Conservation (phyloP, 2,113 vertebrate species). For the Pelodiscus sinensis region DNA sequence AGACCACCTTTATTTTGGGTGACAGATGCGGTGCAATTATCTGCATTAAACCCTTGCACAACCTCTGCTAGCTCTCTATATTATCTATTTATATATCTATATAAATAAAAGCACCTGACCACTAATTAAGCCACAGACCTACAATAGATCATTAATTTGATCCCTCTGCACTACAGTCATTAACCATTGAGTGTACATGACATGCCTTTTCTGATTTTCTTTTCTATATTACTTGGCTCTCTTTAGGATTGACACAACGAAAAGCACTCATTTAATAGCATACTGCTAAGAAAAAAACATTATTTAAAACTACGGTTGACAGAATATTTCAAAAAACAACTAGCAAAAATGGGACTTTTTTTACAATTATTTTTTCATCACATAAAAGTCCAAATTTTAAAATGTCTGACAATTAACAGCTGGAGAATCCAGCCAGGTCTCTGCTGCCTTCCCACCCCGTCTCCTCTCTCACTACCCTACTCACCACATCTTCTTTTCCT, state of each 20-base stretch:
- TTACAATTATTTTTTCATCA: neutral
- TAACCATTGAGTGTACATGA: neutral
- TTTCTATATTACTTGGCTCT: neutral
- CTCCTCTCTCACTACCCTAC: neutral
- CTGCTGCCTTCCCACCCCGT: fast-evolving
- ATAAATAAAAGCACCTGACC: neutral
- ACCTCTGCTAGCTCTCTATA: neutral
- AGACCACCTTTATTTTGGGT: neutral
- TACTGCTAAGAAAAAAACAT: neutral
- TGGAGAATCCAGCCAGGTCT: neutral
- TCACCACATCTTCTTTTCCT: neutral
- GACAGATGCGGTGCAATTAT: neutral
- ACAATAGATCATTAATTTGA: neutral
- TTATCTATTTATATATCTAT: neutral
- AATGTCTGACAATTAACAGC: neutral
- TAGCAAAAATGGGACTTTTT: neutral
- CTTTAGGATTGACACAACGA: neutral
- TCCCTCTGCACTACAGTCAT: neutral
- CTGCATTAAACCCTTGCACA: neutral
- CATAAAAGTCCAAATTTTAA: neutral
- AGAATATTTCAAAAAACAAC: neutral
- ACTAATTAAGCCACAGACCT: neutral
- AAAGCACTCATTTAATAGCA: neutral
- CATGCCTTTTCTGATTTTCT: neutral
- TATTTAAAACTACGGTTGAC: neutral